Conservation (phyloP, 2,888 invertebrate genomes). For the Limnephilus marmoratus region DNA sequence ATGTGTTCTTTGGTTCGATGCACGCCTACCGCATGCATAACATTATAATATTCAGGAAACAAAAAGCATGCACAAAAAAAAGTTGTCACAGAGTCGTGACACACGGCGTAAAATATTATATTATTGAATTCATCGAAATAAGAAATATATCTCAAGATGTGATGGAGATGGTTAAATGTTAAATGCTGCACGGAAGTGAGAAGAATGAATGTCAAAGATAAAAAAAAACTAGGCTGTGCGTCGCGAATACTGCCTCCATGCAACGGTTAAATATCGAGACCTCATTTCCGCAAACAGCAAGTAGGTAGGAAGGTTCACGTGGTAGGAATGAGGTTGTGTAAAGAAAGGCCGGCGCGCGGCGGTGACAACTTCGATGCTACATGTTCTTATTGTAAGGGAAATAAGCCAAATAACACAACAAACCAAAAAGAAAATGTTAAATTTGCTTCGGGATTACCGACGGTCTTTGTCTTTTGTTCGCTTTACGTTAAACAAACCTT, state of each 20-base stretch:
- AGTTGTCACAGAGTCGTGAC: not conserved
- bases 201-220: not conserved
- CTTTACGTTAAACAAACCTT: not conserved
- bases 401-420: not conserved
- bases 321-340: constrained; percentile 22
- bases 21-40: not conserved
- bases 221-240: not conserved
- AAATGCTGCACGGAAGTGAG: not conserved
- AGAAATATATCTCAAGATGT: not conserved
- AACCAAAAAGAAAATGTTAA: not conserved
- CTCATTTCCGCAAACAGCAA: not conserved
- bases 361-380: not conserved
- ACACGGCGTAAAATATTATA: no score
- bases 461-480: not conserved
- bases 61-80: not conserved
- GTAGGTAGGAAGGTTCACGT: not conserved
- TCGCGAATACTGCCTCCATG: not conserved
- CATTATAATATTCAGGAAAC: not conserved
- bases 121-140: not conserved
- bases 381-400: not conserved
- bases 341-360: constrained; percentile 23
- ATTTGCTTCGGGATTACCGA: not conserved
- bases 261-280: not conserved
- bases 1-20: not conserved
- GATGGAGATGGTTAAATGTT: not conserved